phyloP scores from a whole-genome alignment of 2,888 invertebrate genomes.

The Hecatera dysodea region DNA sequence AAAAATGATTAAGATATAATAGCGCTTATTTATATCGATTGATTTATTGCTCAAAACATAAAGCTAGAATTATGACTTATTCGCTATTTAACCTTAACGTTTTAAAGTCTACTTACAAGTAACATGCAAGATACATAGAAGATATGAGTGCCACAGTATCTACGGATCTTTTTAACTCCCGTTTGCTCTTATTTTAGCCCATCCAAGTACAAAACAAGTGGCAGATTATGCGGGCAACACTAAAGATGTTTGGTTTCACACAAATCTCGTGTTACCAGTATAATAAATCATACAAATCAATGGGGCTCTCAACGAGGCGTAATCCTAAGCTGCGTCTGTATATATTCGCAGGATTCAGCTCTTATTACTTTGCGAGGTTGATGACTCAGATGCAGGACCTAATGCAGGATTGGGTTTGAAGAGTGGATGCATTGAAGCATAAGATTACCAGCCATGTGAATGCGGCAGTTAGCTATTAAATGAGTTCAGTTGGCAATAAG shows the following conservation, averaged over 20 bases:
- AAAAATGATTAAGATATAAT: neutral
- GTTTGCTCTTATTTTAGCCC: constrained; percentile 1
- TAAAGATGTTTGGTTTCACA: constrained; percentile 63
- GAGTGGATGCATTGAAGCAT: constrained; percentile 28
- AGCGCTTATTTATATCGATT: constrained; percentile 5
- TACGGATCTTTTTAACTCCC: too few relatives aligned
- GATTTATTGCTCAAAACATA: neutral
- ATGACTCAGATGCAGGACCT: constrained; percentile 47
- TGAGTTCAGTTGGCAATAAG: constrained; percentile 12
- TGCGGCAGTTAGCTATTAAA: constrained; percentile 15
- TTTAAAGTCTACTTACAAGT: neutral
- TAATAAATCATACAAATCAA: constrained; percentile 62
- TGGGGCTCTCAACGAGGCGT: constrained; percentile 51
- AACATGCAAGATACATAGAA: neutral
- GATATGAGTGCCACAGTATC: neutral
- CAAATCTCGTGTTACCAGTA: constrained; percentile 64
- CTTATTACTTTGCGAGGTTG: constrained; percentile 37
- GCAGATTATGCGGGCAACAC: constrained; percentile 61
- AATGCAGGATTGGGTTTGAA: constrained; percentile 39
- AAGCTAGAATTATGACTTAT: constrained; percentile 7
- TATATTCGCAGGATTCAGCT: constrained; percentile 50
- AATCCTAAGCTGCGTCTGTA: constrained; percentile 41
- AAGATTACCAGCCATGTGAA: constrained; percentile 28
- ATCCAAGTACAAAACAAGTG: constrained; percentile 30
- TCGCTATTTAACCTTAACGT: neutral